phyloP scores from a whole-genome alignment of 2,113 vertebrate species.

The Cebidichthys violaceus region DNA sequence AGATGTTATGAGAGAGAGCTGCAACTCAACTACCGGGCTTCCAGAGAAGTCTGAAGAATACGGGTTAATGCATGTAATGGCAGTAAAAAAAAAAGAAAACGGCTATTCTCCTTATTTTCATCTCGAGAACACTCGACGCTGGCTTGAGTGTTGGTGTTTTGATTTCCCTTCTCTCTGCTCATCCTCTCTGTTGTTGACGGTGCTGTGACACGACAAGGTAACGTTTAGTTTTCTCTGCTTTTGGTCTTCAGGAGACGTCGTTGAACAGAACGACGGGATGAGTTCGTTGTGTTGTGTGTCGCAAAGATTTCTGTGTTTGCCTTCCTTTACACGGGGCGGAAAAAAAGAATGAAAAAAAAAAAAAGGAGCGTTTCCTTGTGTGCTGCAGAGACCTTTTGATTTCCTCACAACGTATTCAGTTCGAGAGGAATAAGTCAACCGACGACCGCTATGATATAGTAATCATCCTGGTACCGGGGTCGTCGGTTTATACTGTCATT shows the following conservation, averaged over 20 bases:
- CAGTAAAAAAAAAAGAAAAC: constrained; percentile 57
- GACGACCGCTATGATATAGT: neutral
- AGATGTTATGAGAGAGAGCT: constrained; percentile 43
- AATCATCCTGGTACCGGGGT: neutral
- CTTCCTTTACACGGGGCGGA: constrained; percentile 53
- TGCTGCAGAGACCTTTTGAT: constrained; percentile 66
- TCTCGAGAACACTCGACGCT: constrained; percentile 40
- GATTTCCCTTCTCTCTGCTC: constrained; percentile 32
- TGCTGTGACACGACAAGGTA: constrained; percentile 59
- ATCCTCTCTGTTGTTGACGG: constrained; percentile 51
- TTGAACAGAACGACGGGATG: constrained; percentile 8
- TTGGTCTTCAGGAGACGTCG: constrained; percentile 54
- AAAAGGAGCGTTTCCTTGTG: constrained; percentile 40
- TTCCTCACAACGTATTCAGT: constrained; percentile 1
- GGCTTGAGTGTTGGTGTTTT: constrained; percentile 32
- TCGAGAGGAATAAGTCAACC: neutral
- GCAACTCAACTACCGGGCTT: constrained; percentile 70
- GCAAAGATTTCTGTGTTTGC: constrained; percentile 45
- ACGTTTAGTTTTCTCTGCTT: constrained; percentile 43
- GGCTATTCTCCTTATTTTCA: constrained; percentile 47
- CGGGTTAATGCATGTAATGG: constrained; percentile 75
- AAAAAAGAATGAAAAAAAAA: too few species aligned
- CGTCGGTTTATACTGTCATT: constrained; percentile 12
- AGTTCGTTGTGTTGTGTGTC: constrained; percentile 67
- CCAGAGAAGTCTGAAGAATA: constrained; percentile 67